Base-by-base conservation (phyloP, 2,113 vertebrate genomes). In the Dinomys branickii region DNA sequence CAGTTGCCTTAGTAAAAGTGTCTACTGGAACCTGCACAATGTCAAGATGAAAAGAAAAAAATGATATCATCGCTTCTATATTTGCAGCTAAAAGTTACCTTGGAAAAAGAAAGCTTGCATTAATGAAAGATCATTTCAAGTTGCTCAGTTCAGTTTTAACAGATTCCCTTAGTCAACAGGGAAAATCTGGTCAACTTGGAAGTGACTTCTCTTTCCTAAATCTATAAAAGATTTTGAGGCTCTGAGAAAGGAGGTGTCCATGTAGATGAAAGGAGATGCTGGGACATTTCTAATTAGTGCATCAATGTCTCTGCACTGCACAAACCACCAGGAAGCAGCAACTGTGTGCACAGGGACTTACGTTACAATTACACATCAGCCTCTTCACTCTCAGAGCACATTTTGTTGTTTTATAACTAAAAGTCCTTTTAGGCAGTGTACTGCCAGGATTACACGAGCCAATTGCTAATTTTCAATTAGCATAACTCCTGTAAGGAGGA, bases 11-110 rank as follows among this genome's bases (percentile, higher is more conserved):
- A 84, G 81, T 65, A 80, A 50, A 96, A 91, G n/a, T 94, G 52
- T 93, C 86, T 80, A 81, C 52, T 92, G 38, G 58, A 90, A 69
- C 67, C 63, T 56, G 69, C 63, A 73, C 67, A 95, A 92, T 73
- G 3, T 88, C 82, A 84, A 90, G 33, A 50, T 84, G 85, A 54
- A 88, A 93, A 95, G 54, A 73, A 93, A 97, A 97, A 96, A 97
- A 24, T 78, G 17, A 47, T 7, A 82, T 84, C 33, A 22, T 61
- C 26, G 84, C 47, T 91, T 85, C 78, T 78, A 47, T 35, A 63
- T 87, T 87, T 77, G 56, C 50, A 91, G 84, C 24, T 81, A 85
- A 88, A 91, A 47, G 47, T 20, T 91, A 47, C 33, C 77, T 82
- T 93, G 84, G 87, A 61, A 78, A 88, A 85, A 41, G 12, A 96